phyloP scores from a whole-genome alignment of 1,140 invertebrate species.

The Bombus terrestris region DNA sequence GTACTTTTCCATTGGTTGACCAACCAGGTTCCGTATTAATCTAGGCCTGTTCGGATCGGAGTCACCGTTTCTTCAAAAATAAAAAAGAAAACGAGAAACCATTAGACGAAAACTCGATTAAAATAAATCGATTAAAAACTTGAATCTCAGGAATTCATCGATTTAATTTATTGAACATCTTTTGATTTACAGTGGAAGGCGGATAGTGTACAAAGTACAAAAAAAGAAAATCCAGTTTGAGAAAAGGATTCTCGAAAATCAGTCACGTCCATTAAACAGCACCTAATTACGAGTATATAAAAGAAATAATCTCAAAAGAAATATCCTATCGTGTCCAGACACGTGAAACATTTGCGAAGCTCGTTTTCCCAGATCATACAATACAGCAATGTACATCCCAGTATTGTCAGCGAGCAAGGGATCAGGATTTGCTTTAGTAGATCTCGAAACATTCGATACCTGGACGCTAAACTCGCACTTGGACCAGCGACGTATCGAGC shows the following conservation, averaged over 20 bases:
- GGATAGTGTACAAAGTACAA: not conserved
- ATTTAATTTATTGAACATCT: slow-evolving; percentile 48
- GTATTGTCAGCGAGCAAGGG: slow-evolving; percentile 17
- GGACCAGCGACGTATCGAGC: slow-evolving; percentile 88
- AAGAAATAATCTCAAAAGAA: not conserved
- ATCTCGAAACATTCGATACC: slow-evolving; percentile 73
- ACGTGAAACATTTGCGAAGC: not conserved
- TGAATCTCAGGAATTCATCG: not conserved
- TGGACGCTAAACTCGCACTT: slow-evolving; percentile 81
- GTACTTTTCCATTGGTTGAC: slow-evolving; percentile 65
- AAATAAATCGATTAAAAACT: slow-evolving; percentile 1
- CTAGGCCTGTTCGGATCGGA: slow-evolving; percentile 68
- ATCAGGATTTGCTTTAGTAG: slow-evolving; percentile 49
- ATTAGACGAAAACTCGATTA: not conserved
- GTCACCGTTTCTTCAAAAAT: slow-evolving; percentile 73
- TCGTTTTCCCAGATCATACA: not conserved
- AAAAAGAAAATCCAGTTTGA: not conserved
- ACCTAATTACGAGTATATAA: not conserved
- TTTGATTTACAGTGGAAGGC: slow-evolving; percentile 34
- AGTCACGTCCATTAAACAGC: not conserved
- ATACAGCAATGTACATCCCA: slow-evolving; percentile 21
- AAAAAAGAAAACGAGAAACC: slow-evolving; percentile 45
- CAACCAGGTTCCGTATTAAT: slow-evolving; percentile 64
- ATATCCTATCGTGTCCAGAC: not conserved
- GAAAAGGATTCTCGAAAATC: not conserved